These are phyloP conservation scores for Eurystomus glaucurus DNA, from an alignment of 2,797 vertebrate species.

Conservation along the genomic window DNA sequence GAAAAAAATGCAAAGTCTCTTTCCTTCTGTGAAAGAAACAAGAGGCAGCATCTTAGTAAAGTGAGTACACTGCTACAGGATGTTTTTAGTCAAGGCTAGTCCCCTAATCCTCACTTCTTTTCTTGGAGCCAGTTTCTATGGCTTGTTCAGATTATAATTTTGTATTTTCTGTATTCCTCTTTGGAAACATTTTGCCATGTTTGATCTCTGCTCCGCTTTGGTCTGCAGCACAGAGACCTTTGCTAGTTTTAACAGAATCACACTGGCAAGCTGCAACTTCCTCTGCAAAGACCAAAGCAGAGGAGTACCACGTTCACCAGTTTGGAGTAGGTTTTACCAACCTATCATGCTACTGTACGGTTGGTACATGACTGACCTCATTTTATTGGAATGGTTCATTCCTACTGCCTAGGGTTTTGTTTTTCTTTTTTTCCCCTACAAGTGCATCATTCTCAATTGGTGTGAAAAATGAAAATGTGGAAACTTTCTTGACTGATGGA, in stretches of 20 bases:
- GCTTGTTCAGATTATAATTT: not conserved
- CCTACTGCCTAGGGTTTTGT: not conserved
- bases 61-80: not conserved
- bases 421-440: not conserved
- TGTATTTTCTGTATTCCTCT: not conserved
- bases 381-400: not conserved
- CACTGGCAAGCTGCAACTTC: not conserved
- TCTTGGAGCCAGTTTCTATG: not conserved
- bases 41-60: not conserved
- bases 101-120: not conserved
- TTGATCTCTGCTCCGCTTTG: not conserved
- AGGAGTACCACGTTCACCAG: not conserved
- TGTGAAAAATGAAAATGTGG: not conserved
- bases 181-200: not conserved
- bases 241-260: not conserved
- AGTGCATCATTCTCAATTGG: not conserved
- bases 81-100: not conserved
- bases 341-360: not conserved
- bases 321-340: not conserved
- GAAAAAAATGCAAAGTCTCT: not conserved
- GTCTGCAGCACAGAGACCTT: not conserved
- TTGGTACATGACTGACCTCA: accelerated
- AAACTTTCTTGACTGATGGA: not conserved
- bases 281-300: not conserved
- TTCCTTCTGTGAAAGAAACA: not conserved